phyloP scores from a whole-genome alignment of 2,888 invertebrate species.

The Seira musarum region DNA sequence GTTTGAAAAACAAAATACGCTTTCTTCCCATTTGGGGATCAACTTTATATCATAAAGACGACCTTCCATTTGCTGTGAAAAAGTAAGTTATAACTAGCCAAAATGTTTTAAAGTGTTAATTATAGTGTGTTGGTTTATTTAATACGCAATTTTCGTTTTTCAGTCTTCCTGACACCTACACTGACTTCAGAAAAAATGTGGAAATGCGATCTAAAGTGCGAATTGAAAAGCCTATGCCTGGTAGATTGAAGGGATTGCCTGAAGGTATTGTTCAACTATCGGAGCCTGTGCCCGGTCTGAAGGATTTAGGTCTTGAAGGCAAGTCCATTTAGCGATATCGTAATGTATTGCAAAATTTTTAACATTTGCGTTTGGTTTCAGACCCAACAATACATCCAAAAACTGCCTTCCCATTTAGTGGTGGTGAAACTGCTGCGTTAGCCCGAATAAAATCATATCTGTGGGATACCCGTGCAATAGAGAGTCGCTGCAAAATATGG shows the following conservation, averaged over 20 bases:
- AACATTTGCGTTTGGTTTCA: constrained; percentile 24
- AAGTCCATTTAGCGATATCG: no score
- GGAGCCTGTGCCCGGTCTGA: constrained; percentile 24
- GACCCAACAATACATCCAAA: constrained; percentile 30
- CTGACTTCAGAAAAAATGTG: constrained; percentile 65
- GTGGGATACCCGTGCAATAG: constrained; percentile 61
- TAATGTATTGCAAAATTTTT: not conserved
- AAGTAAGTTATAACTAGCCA: constrained; percentile 26
- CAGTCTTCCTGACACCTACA: constrained; percentile 66
- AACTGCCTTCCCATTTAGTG: constrained; percentile 69
- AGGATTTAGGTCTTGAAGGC: constrained; percentile 1
- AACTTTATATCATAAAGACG: constrained; percentile 65
- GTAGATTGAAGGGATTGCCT: constrained; percentile 60
- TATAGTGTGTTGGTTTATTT: not conserved
- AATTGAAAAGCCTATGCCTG: constrained; percentile 63
- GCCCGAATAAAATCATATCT: constrained; percentile 70
- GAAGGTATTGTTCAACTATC: constrained; percentile 26
- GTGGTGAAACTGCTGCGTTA: constrained; percentile 72
- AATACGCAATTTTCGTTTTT: not conserved
- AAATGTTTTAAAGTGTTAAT: no score
- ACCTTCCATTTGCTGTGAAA: constrained; percentile 60
- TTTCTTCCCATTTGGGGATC: constrained; percentile 62
- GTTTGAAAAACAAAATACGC: constrained; percentile 31
- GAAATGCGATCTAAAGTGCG: constrained; percentile 59
- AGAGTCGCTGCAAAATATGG: constrained; percentile 66